phyloP scores from a whole-genome alignment of 2,113 vertebrate species.

The Macaca fascicularis region T2T-MFA8v1.1 NC_088380.1:44290001-44290500 shows the following conservation, averaged over 20 bases:
- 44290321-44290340: background rate
- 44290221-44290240: background rate
- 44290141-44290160: background rate
- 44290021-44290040: background rate
- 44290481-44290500: background rate
- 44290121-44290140: conserved; percentile 35
- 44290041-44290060: conserved; percentile 19
- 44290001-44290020: background rate
- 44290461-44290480: background rate
- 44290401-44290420: background rate
- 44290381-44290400: background rate
- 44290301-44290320: background rate
- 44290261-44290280: background rate
- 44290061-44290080: conserved; percentile 2
- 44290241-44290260: background rate
- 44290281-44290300: background rate
- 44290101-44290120: background rate
- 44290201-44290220: background rate
- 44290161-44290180: background rate
- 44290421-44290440: background rate
- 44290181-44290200: background rate
- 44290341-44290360: background rate
- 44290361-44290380: background rate
- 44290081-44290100: background rate
- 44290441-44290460: background rate